Conservation (phyloP, 2,797 vertebrate genomes). For the Sebastes steindachneri region DNA sequence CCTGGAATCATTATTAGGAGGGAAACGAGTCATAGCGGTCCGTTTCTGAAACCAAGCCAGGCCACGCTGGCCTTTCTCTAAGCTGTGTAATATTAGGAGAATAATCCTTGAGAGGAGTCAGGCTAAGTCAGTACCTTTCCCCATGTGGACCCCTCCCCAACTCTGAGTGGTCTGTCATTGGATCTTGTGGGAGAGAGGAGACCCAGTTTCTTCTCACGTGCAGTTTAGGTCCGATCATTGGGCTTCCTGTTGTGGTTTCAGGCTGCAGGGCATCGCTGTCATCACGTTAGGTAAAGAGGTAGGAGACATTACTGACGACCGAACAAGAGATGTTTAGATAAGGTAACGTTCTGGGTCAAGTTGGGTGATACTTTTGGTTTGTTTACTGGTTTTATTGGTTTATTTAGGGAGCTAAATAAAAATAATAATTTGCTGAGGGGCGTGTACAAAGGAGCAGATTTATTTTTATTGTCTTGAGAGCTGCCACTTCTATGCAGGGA, state of each 20-base stretch:
- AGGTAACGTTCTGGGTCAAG: background rate
- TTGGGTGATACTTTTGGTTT: background rate
- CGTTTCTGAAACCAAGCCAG: conserved; percentile 45
- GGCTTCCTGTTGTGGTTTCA: conserved; percentile 63
- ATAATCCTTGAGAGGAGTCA: conserved; percentile 80
- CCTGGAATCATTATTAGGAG: conserved; percentile 11
- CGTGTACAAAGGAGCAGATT: background rate
- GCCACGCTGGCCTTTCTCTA: conserved; percentile 74
- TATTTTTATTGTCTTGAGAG: background rate
- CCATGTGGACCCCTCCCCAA: conserved; percentile 62
- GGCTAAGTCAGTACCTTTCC: conserved; percentile 73
- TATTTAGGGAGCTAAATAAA: background rate
- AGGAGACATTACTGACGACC: conserved; percentile 16
- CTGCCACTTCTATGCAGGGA: background rate
- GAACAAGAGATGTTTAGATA: background rate
- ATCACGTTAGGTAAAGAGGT: conserved; percentile 44
- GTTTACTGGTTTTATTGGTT: too few relatives aligned
- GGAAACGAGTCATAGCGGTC: conserved; percentile 13
- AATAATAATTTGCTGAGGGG: background rate
- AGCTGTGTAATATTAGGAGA: conserved; percentile 87
- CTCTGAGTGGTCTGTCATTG: conserved; percentile 77
- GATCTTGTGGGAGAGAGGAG: conserved; percentile 79
- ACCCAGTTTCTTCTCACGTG: conserved; percentile 60
- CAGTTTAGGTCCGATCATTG: conserved; percentile 42
- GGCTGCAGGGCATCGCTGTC: conserved; percentile 76